These are phyloP conservation scores for Paramormyrops hopkinsi DNA, from an alignment of 2,797 vertebrate species.

Conservation along the genomic window DNA sequence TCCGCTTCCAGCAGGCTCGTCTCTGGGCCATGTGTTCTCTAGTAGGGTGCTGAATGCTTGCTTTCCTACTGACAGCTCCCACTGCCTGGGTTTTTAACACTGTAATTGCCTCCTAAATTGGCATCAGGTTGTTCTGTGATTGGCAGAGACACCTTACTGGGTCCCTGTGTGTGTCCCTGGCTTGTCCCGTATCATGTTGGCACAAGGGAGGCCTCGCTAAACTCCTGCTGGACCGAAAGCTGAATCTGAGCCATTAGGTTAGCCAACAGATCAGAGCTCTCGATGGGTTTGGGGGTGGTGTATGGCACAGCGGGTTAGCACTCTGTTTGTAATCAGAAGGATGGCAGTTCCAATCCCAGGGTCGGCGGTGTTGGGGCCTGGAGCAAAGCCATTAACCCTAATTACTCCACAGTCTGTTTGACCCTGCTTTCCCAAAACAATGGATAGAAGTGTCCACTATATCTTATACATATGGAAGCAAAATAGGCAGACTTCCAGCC, in stretches of 20 bases:
- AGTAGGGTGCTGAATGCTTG: neutral
- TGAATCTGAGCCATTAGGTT: neutral
- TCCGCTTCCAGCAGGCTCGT: neutral
- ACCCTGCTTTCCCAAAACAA: neutral
- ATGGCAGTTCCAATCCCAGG: neutral
- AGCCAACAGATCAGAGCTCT: neutral
- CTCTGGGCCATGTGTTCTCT: neutral
- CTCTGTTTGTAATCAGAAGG: neutral
- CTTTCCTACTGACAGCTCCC: neutral
- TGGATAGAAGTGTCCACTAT: neutral
- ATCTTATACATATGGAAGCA: neutral
- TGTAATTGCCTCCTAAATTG: slow-evolving; percentile 20
- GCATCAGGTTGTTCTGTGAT: neutral
- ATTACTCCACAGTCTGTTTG: neutral
- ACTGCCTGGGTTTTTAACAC: slow-evolving; percentile 9
- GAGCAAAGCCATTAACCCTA: neutral
- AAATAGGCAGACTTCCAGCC: neutral
- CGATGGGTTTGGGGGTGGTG: neutral
- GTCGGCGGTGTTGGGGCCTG: neutral
- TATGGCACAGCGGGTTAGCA: neutral
- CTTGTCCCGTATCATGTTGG: neutral
- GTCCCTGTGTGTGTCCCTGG: neutral
- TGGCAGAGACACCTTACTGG: neutral
- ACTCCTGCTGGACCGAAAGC: neutral
- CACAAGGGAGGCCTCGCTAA: neutral